Conservation (phyloP, 2,888 invertebrate species). For the Synanthedon andrenaeformis region DNA sequence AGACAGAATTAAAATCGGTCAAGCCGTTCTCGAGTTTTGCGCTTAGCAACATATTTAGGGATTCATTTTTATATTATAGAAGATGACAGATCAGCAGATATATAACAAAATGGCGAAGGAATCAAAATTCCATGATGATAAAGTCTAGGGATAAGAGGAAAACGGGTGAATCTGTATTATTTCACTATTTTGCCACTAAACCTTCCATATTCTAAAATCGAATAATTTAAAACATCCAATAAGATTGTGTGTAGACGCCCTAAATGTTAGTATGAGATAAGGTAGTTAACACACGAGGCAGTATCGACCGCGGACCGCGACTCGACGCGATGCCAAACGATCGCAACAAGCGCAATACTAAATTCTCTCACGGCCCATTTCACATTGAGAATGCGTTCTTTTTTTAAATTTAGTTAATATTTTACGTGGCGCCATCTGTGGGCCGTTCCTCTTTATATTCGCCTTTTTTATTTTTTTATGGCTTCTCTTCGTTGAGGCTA, state of each 20-base stretch:
- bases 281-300: background rate
- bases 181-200: no score
- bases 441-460: slow-evolving; percentile 27
- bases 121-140: no score
- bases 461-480: slow-evolving; percentile 18
- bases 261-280: background rate
- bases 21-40: no score
- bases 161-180: no score
- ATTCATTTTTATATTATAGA: no score
- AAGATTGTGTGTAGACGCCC: background rate
- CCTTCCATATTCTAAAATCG: no score
- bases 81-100: no score
- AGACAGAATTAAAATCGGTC: no score
- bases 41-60: no score
- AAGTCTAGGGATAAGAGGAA: no score
- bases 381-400: background rate
- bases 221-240: no score
- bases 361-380: background rate
- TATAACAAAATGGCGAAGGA: no score
- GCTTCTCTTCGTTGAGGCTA: background rate
- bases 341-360: background rate
- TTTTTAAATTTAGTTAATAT: slow-evolving; percentile 33
- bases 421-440: slow-evolving; percentile 58
- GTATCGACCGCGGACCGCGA: background rate
- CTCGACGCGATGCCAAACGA: background rate